Conservation (phyloP, 2,888 invertebrate species). For the Deilephila porcellus region DNA sequence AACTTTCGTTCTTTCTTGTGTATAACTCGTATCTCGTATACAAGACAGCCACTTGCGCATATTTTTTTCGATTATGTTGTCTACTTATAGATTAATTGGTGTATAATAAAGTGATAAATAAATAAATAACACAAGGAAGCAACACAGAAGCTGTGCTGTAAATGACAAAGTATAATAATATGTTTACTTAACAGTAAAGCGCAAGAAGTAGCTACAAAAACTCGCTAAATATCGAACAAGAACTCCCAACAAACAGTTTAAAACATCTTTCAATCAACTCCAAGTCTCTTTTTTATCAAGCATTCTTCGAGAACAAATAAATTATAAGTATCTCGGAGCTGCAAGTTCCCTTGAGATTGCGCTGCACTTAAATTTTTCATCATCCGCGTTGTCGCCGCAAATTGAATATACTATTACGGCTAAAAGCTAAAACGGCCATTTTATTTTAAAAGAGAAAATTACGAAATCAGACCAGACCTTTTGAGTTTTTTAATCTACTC, state of each 20-base stretch:
- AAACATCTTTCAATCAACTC: constrained; percentile 9
- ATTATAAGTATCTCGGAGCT: constrained; percentile 14
- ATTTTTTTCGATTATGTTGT: too few species aligned
- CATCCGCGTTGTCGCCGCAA: constrained; percentile 21
- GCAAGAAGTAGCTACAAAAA: not conserved
- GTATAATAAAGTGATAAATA: too few species aligned
- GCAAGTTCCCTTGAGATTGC: constrained; percentile 8
- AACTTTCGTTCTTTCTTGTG: too few species aligned
- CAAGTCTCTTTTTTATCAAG: not conserved
- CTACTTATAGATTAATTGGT: too few species aligned
- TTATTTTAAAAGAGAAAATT: constrained; percentile 28
- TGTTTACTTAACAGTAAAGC: not conserved
- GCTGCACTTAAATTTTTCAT: constrained; percentile 23
- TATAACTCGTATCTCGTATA: too few species aligned
- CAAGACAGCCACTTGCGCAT: too few species aligned
- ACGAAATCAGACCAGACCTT: not conserved
- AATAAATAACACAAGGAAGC: too few species aligned
- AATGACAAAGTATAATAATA: too few species aligned
- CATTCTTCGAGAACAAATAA: constrained; percentile 21
- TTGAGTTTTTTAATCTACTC: not conserved
- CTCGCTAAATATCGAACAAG: not conserved
- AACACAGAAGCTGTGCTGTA: too few species aligned
- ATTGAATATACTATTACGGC: constrained; percentile 28
- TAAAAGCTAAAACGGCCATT: constrained; percentile 27
- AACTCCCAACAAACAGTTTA: not conserved